Conservation (phyloP, 2,888 invertebrate genomes). For the Alviniconcha strummeri region DNA sequence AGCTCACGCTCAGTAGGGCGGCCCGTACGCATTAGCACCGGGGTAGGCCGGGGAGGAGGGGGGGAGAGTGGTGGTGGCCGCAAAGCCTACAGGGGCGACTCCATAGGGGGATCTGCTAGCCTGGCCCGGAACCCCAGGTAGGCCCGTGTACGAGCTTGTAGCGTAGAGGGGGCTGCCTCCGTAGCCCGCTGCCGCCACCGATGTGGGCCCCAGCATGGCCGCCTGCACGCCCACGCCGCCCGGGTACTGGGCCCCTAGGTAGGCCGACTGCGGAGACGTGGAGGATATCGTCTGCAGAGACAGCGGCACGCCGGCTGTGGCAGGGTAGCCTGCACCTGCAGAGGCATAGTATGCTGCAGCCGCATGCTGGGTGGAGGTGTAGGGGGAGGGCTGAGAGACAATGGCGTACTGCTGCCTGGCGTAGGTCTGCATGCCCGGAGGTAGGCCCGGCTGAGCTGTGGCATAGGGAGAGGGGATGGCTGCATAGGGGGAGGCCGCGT, state of each 20-base stretch:
- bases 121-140: slow-evolving; percentile 22
- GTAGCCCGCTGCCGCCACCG: slow-evolving; percentile 21
- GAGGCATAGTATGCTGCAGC: slow-evolving; percentile 31
- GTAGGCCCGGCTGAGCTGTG: slow-evolving; percentile 37
- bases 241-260: slow-evolving; percentile 28
- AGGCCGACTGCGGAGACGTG: slow-evolving; percentile 12
- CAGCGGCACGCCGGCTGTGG: slow-evolving; percentile 17
- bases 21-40: slow-evolving; percentile 17
- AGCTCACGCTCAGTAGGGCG: slow-evolving; percentile 26
- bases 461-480: slow-evolving; percentile 40
- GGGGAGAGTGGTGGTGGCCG: slow-evolving; percentile 19
- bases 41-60: slow-evolving; percentile 34
- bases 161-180: slow-evolving; percentile 24
- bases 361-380: slow-evolving; percentile 18
- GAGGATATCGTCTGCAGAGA: slow-evolving; percentile 24
- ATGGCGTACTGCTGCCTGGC: slow-evolving; percentile 32
- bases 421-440: slow-evolving; percentile 28
- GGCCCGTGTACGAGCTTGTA: slow-evolving; percentile 26
- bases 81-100: slow-evolving; percentile 16
- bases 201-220: slow-evolving; percentile 25
- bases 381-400: slow-evolving; percentile 33
- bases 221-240: slow-evolving; percentile 20
- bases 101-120: slow-evolving; percentile 16
- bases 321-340: slow-evolving; percentile 18
- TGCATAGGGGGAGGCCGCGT: slow-evolving; percentile 41